Evolutionary conservation across 2,797 vertebrate genomes (phyloP).

Genomic region (Melanotaenia pygmaea): DNA sequence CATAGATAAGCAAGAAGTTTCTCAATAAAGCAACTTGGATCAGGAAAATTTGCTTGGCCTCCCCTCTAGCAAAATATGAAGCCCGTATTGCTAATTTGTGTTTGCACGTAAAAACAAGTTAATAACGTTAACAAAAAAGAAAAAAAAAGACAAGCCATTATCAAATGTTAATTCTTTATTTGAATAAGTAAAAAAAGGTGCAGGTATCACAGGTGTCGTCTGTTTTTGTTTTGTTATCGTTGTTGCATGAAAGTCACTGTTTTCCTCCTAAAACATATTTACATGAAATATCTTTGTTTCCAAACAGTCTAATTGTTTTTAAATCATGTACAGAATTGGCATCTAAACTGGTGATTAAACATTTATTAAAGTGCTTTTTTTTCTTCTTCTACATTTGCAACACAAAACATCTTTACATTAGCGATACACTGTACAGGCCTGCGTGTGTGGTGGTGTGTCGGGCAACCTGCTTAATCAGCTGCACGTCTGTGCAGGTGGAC

Average conservation of each 20-base stretch:
- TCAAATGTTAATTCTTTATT: conserved; percentile 90
- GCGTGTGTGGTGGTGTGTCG: conserved; percentile 74
- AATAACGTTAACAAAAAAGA: background rate
- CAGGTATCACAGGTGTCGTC: conserved; percentile 83
- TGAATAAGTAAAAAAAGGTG: conserved; percentile 90
- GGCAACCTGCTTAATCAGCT: conserved; percentile 72
- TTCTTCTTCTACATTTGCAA: conserved; percentile 84
- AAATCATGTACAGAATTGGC: conserved; percentile 84
- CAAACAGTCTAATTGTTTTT: conserved; percentile 77
- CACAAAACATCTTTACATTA: conserved; percentile 86
- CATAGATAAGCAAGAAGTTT: no score
- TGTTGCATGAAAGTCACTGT: conserved; percentile 77
- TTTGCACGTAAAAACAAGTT: no score
- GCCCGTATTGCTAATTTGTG: no score
- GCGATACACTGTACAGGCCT: conserved; percentile 85
- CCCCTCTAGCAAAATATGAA: no score
- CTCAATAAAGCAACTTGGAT: no score
- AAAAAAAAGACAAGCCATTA: conserved; percentile 71
- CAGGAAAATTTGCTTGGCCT: no score
- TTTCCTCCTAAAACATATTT: conserved; percentile 81
- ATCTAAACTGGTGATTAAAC: conserved; percentile 87
- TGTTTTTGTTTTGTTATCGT: conserved; percentile 73
- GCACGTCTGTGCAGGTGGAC: conserved; percentile 70
- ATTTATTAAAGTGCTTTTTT: conserved; percentile 89
- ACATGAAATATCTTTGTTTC: conserved; percentile 80